phyloP scores from a whole-genome alignment of 2,797 vertebrate genomes.

The Gymnoscopelus braueri region DNA sequence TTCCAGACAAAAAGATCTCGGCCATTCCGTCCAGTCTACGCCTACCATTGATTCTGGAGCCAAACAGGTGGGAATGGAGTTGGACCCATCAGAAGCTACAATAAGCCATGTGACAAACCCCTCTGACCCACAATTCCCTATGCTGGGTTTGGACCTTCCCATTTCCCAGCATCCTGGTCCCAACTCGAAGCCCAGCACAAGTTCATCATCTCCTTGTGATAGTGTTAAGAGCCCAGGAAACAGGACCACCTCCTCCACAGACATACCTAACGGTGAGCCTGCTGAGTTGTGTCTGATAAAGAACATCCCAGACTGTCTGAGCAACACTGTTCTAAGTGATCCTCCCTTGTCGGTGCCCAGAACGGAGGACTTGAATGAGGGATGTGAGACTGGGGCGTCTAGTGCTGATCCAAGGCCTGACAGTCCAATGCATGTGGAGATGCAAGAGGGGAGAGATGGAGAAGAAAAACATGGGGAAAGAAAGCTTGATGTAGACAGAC shows the following conservation, averaged over 20 bases:
- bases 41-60: not conserved
- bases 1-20: conserved; percentile 3
- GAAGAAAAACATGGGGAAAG: conserved; percentile 31
- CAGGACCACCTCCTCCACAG: conserved; percentile 28
- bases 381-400: not conserved
- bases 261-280: conserved; percentile 22
- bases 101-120: not conserved
- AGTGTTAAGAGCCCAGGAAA: conserved; percentile 1
- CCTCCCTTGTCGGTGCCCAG: conserved; percentile 5
- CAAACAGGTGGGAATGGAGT: conserved; percentile 6
- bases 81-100: conserved; percentile 4
- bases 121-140: not conserved
- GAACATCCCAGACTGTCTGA: conserved; percentile 6
- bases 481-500: conserved; percentile 33
- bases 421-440: conserved; percentile 44
- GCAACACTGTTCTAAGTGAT: conserved; percentile 16
- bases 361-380: conserved; percentile 21
- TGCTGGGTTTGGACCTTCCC: not conserved
- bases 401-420: conserved; percentile 16
- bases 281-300: conserved; percentile 24
- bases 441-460: conserved; percentile 46
- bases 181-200: not conserved
- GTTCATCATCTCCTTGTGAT: not conserved
- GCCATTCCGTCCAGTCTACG: not conserved
- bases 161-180: conserved; percentile 9